Conservation (phyloP, 2,797 vertebrate species). For the Centroberyx gerrardi region DNA sequence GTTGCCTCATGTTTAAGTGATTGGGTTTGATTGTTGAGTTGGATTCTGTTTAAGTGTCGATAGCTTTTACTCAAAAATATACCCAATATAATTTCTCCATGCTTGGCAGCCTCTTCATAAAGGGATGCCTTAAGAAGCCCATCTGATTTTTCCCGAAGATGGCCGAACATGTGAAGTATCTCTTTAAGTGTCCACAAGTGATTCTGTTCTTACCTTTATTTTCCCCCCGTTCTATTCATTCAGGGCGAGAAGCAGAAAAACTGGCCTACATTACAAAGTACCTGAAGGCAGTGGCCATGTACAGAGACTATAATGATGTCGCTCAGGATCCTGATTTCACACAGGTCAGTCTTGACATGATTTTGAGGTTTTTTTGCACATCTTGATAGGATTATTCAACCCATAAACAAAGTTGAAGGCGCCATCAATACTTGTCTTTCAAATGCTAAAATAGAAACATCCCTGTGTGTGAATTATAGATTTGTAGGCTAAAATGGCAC, state of each 20-base stretch:
- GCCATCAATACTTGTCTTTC: too few relatives aligned
- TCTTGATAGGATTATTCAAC: neutral
- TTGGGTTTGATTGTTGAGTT: neutral
- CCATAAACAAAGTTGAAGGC: neutral
- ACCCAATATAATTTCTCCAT: too few relatives aligned
- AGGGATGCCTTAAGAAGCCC: too few relatives aligned
- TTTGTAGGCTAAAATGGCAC: too few relatives aligned
- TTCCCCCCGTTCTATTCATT: slow-evolving; percentile 14
- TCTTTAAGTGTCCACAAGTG: neutral
- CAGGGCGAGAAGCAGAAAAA: slow-evolving; percentile 92
- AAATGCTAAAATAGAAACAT: too few relatives aligned
- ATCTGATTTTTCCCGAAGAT: too few relatives aligned
- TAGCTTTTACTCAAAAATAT: too few relatives aligned
- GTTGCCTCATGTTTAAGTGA: neutral
- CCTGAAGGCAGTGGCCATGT: slow-evolving; percentile 92
- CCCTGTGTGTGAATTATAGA: too few relatives aligned
- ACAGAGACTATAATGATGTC: slow-evolving; percentile 91
- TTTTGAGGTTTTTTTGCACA: neutral
- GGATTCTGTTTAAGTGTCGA: neutral
- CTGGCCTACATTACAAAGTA: slow-evolving; percentile 88
- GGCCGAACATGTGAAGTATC: neutral
- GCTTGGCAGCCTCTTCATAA: too few relatives aligned
- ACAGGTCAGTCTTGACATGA: slow-evolving; percentile 80
- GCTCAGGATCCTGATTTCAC: slow-evolving; percentile 95
- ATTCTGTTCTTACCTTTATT: neutral